Evolutionary conservation across 1,140 invertebrate species (phyloP), one percentile per base, ranked within the genome.

Genomic region (Ceratosolen solmsi): DNA sequence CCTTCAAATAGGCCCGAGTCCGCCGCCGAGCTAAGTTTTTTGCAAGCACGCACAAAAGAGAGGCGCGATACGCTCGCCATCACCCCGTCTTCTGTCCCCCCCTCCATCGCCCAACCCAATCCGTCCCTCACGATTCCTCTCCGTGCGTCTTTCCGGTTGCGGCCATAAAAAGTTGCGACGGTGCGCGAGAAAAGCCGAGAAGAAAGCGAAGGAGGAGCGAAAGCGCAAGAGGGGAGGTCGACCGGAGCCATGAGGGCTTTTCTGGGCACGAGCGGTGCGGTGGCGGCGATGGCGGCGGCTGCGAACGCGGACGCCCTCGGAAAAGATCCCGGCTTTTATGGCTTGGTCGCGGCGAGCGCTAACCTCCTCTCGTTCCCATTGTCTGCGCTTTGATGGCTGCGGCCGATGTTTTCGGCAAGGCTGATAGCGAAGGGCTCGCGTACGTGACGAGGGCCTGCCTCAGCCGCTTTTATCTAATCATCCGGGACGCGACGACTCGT

Each of bases 341-440:
- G 36, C 36, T 11, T 7, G 11, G n/a, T 25, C 3, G 9, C 41
- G 41, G 9, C 7, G 20, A 9, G 5, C 20, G 51, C 51, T 15
- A 54, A 54, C 51, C 20, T 15, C 13, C 11, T 15, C 41, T 13
- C 15, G 41, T 4, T 75, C n/a, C 80, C 74, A 71, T 82, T 82
- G 80, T 82, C 54, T 25, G 73, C 38, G 79, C 54, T 79, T 72
- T 63, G 54, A 68, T 54, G 79, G 25, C 58, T 80, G 22, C 82
- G 56, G 80, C 83, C 81, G 74, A 87, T 86, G 87, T 87, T 87
- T 87, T 87, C 51, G 79, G 83, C 78, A 33, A 78, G 86, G 87
- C 80, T 86, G 82, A 83, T 86, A 85, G 82, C 46, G 2, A 27
- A 41, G n/a, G 41, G 54, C 82, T 84, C 82, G 84, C 17, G 22